phyloP scores from a whole-genome alignment of 2,797 vertebrate genomes.

The Intellagama lesueurii region DNA sequence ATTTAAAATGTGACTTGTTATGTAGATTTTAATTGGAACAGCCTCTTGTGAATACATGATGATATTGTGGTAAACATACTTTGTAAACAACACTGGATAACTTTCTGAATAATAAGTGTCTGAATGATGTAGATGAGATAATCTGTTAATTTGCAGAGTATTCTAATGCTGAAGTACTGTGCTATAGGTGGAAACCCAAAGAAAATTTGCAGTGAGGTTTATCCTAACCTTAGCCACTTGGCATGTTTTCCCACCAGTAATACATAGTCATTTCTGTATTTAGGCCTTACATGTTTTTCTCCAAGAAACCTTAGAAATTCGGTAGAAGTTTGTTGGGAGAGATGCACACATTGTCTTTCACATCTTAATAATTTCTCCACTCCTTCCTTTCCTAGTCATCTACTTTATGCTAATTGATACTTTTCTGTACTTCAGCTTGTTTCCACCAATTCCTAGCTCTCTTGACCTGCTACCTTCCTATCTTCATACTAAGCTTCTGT shows the following conservation, averaged over 20 bases:
- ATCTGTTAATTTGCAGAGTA: conserved; percentile 8
- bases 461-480: not conserved
- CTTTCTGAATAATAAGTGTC: conserved; percentile 6
- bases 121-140: not conserved
- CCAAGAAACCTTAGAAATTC: not conserved
- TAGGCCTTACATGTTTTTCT: not conserved
- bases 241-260: too few species aligned
- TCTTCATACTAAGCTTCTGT: not conserved
- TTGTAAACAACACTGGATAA: not conserved
- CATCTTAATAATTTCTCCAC: not conserved
- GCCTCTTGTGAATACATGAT: not conserved
- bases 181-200: not conserved
- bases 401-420: not conserved
- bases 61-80: not conserved
- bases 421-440: not conserved
- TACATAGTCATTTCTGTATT: not conserved
- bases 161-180: too few species aligned
- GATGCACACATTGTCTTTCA: not conserved
- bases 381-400: not conserved
- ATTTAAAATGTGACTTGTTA: not conserved
- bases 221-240: not conserved
- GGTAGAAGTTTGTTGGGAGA: too few species aligned
- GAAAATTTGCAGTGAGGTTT: not conserved
- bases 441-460: not conserved
- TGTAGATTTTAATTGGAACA: conserved; percentile 1